Percentiles rank a stretch among this genome's conserved stretches.
phyloP scores from a whole-genome alignment of 1,140 invertebrate genomes.

The Lethocerus indicus region DNA sequence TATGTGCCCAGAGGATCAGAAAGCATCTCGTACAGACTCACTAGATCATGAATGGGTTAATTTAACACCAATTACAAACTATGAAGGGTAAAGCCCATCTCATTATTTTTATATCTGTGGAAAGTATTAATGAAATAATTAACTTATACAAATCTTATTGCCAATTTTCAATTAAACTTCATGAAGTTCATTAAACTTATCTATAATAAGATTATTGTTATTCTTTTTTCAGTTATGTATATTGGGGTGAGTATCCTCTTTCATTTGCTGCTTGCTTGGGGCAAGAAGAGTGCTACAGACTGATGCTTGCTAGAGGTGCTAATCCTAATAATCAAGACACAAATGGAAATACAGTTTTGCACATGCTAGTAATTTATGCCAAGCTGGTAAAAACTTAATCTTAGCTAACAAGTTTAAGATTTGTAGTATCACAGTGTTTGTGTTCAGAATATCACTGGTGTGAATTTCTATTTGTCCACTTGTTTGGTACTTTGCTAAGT shows the following conservation, averaged over 20 bases:
- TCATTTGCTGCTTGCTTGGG: conserved; percentile 91
- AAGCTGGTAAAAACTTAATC: conserved; percentile 67
- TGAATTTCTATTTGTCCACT: neutral
- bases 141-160: neutral
- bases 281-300: conserved; percentile 91
- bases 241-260: conserved; percentile 96
- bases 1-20: conserved; percentile 95
- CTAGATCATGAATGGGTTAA: conserved; percentile 86
- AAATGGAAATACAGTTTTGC: conserved; percentile 93
- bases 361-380: conserved; percentile 93
- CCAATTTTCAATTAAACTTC: neutral
- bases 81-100: conserved; percentile 78
- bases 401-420: too few relatives aligned
- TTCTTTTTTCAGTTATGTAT: conserved; percentile 57
- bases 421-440: too few relatives aligned
- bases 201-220: too few relatives aligned
- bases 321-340: conserved; percentile 90
- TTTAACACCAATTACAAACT: conserved; percentile 73
- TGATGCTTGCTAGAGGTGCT: conserved; percentile 86
- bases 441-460: neutral
- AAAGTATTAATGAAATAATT: neutral
- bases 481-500: neutral
- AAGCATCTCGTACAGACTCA: conserved; percentile 68
- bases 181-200: too few relatives aligned
- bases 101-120: too few relatives aligned